These are phyloP conservation scores for Tetragnatha montana DNA, from an alignment of 2,888 invertebrate genomes.

Conservation along the genomic window DNA sequence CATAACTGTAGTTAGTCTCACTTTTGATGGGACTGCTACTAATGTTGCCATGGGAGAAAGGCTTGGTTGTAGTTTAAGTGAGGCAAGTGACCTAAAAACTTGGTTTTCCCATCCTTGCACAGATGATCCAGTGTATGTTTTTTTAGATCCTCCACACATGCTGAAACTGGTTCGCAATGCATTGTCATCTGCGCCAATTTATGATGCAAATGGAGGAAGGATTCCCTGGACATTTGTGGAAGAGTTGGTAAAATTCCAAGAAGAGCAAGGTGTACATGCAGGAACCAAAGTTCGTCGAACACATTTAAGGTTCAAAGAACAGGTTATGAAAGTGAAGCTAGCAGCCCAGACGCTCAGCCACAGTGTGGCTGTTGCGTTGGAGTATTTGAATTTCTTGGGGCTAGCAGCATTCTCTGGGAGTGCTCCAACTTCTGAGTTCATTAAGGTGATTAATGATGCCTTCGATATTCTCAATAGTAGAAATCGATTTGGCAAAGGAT, in stretches of 20 bases:
- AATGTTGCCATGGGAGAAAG: background rate
- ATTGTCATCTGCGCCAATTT: background rate
- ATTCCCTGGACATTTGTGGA: background rate
- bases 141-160: constrained; percentile 21
- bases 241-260: constrained; percentile 17
- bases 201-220: background rate
- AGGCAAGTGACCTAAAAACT: background rate
- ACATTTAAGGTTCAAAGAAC: background rate
- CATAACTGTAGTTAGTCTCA: background rate
- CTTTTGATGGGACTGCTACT: background rate
- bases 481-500: background rate
- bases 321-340: constrained; percentile 32
- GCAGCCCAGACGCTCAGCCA: constrained; percentile 11
- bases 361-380: constrained; percentile 17
- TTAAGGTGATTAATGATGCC: constrained; percentile 2
- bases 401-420: background rate
- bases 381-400: background rate
- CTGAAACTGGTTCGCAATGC: constrained; percentile 15
- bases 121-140: background rate
- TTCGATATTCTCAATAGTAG: constrained; percentile 31
- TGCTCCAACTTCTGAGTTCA: constrained; percentile 4
- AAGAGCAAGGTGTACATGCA: constrained; percentile 18
- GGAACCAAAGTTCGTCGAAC: background rate
- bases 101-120: background rate
- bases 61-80: background rate